These are phyloP conservation scores for Dorcus parallelipipedus DNA, from an alignment of 2,888 invertebrate species.

Conservation along the genomic window DNA sequence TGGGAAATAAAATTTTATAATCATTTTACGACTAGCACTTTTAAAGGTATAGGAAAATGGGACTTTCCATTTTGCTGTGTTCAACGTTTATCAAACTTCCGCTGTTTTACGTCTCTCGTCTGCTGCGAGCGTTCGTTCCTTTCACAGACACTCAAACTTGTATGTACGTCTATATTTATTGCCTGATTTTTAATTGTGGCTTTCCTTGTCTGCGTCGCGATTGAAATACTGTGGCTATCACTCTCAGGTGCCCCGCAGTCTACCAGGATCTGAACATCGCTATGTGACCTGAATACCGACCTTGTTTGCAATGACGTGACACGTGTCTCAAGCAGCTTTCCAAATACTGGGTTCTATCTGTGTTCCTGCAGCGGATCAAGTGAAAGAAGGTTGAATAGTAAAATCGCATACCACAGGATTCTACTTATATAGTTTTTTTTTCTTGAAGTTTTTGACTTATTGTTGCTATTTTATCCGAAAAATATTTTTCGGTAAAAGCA, in stretches of 20 bases:
- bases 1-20: no score
- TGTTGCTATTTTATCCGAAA: no score
- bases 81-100: no score
- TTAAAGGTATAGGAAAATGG: no score
- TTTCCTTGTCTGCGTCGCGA: constrained; percentile 25
- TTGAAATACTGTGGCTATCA: constrained; percentile 29
- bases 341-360: constrained; percentile 17
- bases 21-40: no score
- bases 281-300: constrained; percentile 44
- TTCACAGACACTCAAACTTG: constrained; percentile 7
- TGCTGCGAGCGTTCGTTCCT: constrained; percentile 8
- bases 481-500: no score
- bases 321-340: constrained; percentile 32
- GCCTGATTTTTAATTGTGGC: constrained; percentile 34
- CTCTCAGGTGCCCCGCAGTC: constrained; percentile 45
- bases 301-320: constrained; percentile 38
- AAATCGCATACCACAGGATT: no score
- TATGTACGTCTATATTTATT: constrained; percentile 32
- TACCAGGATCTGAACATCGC: constrained; percentile 36
- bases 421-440: no score
- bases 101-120: not conserved
- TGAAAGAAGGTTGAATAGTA: not conserved
- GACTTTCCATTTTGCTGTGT: no score
- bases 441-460: no score
- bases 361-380: not conserved